Evolutionary conservation across 2,113 vertebrate species (phyloP).

Genomic region (Noctilio leporinus): DNA sequence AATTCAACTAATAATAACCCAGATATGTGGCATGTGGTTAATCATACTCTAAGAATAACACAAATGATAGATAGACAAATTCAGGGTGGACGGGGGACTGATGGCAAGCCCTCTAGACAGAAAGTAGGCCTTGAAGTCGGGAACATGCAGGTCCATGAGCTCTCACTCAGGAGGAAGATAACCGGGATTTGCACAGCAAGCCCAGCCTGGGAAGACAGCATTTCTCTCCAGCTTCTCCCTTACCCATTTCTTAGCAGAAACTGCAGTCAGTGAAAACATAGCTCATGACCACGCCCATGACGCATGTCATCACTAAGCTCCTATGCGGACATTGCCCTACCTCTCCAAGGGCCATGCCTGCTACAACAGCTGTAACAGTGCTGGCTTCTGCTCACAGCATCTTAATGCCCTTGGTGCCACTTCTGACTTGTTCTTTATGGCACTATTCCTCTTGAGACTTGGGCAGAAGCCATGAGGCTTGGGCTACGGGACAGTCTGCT

Average conservation of each 20-base stretch:
- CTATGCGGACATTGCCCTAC: accelerated
- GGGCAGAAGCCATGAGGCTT: not conserved
- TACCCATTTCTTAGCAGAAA: not conserved
- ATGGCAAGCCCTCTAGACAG: not conserved
- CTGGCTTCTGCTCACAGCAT: not conserved
- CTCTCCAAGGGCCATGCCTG: not conserved
- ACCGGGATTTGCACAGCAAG: not conserved
- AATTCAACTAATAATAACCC: not conserved
- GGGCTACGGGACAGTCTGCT: accelerated
- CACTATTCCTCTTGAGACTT: not conserved
- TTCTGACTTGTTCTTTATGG: not conserved
- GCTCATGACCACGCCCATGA: accelerated
- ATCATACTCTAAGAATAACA: not conserved
- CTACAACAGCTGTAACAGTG: not conserved
- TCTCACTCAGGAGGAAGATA: not conserved
- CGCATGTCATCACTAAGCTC: not conserved
- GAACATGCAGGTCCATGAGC: not conserved
- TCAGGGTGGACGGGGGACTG: not conserved
- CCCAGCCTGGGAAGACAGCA: not conserved
- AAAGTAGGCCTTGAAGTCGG: not conserved
- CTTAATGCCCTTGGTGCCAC: too few species aligned
- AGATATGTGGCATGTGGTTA: not conserved
- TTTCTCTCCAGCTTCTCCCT: not conserved
- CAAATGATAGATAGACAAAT: not conserved
- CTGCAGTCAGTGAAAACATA: not conserved